Evolutionary conservation across 1,140 invertebrate genomes (phyloP), one percentile per base, ranked within the genome.

Genomic region (Pemphigus obesinymphae): DNA sequence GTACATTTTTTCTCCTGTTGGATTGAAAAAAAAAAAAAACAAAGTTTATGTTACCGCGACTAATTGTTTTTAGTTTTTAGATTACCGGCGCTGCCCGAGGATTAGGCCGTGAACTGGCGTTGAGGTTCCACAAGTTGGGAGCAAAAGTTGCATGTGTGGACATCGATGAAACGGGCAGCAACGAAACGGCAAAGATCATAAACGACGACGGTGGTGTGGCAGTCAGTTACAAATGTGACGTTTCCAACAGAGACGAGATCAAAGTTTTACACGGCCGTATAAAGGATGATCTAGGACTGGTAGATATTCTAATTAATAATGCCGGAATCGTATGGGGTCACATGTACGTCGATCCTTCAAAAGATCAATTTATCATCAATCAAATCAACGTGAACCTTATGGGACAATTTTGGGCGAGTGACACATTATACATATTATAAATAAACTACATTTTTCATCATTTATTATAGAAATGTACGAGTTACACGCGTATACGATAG

Each of bases 21-120:
- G n/a, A n/a, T n/a, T n/a, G n/a, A n/a, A n/a, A n/a, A n/a, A n/a
- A n/a, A n/a, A n/a, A n/a, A n/a, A n/a, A n/a, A n/a, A n/a, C n/a
- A n/a, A n/a, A n/a, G n/a, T n/a, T n/a, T n/a, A n/a, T n/a, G n/a
- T n/a, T n/a, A n/a, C n/a, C n/a, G n/a, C n/a, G n/a, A n/a, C n/a
- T n/a, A n/a, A n/a, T n/a, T n/a, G n/a, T n/a, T n/a, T n/a, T n/a
- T n/a, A n/a, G n/a, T n/a, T n/a, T 87, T 50, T 85, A 92, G 91
- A 88, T 93, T 17, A 90, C 93, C 73, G 93, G 92, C 43, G 90
- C 91, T 66, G 92, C 91, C 34, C 87, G 91, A 85, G 93, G 92
- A 17, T 88, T 94, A 55, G 93, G 93, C 2, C 88, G 89, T 84
- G 91, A 92, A 86, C 87, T 93, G 58, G 90, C 91, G 0, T 87